Conservation (phyloP, 2,888 invertebrate species). For the Melieria picta region DNA sequence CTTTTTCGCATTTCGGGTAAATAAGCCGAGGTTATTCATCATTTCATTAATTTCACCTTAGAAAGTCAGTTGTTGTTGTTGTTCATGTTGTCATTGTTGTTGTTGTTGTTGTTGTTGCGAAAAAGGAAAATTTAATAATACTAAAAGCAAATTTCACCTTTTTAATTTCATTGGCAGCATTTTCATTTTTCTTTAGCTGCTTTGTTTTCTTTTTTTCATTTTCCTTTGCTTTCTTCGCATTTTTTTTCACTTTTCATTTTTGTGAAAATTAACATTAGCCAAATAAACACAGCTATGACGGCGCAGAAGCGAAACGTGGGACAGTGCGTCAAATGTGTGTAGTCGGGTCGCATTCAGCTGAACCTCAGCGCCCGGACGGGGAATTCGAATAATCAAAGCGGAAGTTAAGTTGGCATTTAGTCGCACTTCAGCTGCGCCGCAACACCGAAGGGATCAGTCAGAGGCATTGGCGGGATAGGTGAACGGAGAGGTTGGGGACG, state of each 20-base stretch:
- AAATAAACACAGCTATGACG: neutral
- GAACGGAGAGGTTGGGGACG: no score
- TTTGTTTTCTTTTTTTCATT: conserved; percentile 5
- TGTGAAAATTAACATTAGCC: conserved; percentile 2
- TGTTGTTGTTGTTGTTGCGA: neutral
- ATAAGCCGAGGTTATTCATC: conserved; percentile 33
- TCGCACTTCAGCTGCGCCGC: no score
- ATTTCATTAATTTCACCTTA: conserved; percentile 36
- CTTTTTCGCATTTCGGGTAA: conserved; percentile 9
- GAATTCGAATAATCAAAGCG: no score
- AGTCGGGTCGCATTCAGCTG: no score
- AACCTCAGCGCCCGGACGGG: no score
- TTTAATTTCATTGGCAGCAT: conserved; percentile 15
- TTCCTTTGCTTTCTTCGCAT: neutral
- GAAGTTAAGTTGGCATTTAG: no score
- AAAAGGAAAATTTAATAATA: conserved; percentile 33
- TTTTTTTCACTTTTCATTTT: neutral
- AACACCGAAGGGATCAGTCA: no score
- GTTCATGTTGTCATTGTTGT: no score
- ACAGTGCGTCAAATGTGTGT: no score
- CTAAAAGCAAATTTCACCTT: conserved; percentile 30
- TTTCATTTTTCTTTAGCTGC: neutral
- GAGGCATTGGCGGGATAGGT: no score
- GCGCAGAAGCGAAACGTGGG: neutral
- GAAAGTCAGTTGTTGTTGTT: neutral